Base-by-base conservation (phyloP, 2,113 vertebrate species). In the Calidris pugnax region DNA sequence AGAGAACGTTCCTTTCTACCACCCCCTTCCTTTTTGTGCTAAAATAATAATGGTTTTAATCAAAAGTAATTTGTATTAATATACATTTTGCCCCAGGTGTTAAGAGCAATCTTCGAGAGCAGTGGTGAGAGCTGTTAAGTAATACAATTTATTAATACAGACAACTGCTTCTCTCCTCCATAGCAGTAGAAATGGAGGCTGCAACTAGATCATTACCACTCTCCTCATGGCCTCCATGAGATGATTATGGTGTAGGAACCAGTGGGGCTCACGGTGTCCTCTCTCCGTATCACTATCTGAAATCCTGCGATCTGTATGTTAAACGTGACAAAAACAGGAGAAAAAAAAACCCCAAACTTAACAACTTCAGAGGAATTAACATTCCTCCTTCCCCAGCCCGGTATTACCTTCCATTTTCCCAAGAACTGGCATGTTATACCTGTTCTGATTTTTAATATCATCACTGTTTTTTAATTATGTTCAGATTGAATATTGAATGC, bases 41-140 rank as follows among this genome's bases (percentile, higher is more conserved):
- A 89, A 95, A 97, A 95, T 96, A 95, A 95, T 95, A 93, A 92
- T 82, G 66, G 81, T 93, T 92, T 96, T 97, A 97, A 97, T 97
- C 86, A 96, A 90, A 96, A 96, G 88, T 96, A 93, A 95, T 93
- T 97, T 95, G 80, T 94, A 91, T 93, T 91, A 96, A 97, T 94
- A 97, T 82, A 90, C 87, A 89, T 96, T 87, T 95, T 97, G 86
- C 95, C 88, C 86, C 86, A 95, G 95, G 94, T 96, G 94, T 91
- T 93, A 92, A 92, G 90, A 94, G 73, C 76, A 90, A 43, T 77
- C 83, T 92, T 84, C 64, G 86, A 53, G 76, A 95, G 73, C 37
- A 62, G 62, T 55, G 50, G 64, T 84, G 48, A 93, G 57, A 75
- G 33, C 75, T 24, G 43, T 78, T 89, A 95, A 94, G 59, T 93